phyloP scores from a whole-genome alignment of 2,888 invertebrate genomes.

The Merodon equestris region DNA sequence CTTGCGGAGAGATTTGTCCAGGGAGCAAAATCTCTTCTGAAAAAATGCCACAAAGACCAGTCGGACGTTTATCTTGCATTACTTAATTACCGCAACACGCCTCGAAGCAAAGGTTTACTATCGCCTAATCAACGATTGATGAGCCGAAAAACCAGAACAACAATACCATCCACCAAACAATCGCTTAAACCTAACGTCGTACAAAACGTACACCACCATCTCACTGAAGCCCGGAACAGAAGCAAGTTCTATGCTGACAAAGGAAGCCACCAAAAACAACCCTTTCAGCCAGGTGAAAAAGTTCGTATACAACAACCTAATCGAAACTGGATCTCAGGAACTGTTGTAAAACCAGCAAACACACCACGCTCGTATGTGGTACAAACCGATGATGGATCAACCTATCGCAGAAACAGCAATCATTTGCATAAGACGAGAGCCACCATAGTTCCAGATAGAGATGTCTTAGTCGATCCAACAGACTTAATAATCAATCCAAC shows the following conservation, averaged over 20 bases:
- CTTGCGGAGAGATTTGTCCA: constrained; percentile 30
- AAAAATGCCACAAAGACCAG: constrained; percentile 31
- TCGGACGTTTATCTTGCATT: constrained; percentile 29
- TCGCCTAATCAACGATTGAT: constrained; percentile 43
- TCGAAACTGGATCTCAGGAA: constrained; percentile 36
- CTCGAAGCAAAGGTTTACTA: constrained; percentile 36
- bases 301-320: constrained; percentile 24
- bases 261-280: constrained; percentile 32
- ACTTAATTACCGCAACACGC: constrained; percentile 31
- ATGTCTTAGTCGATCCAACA: constrained; percentile 24
- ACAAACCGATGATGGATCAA: constrained; percentile 34
- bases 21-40: constrained; percentile 31
- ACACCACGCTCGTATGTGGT: constrained; percentile 11
- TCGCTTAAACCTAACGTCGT: no score
- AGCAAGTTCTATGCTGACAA: constrained; percentile 32
- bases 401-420: constrained; percentile 38
- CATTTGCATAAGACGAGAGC: constrained; percentile 30
- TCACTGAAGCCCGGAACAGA: background rate
- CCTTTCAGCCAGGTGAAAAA: constrained; percentile 26
- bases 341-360: constrained; percentile 20
- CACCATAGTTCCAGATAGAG: constrained; percentile 34
- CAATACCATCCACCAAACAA: constrained; percentile 36
- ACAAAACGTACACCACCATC: no score
- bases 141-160: constrained; percentile 51
- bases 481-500: no score